Conservation (phyloP, 2,113 vertebrate genomes). For the Heterotis niloticus region DNA sequence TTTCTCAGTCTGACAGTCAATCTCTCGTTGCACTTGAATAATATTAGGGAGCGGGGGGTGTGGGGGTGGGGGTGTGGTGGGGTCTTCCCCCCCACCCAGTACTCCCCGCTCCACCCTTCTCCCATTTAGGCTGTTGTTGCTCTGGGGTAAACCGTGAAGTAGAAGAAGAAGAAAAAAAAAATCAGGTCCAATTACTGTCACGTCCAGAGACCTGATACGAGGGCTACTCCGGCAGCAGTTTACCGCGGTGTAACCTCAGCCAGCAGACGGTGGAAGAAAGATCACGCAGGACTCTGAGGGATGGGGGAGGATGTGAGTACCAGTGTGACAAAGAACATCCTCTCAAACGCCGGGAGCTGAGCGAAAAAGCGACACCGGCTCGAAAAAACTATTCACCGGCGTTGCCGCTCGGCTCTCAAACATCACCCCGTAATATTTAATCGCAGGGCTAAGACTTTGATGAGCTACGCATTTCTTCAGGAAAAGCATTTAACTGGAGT, state of each 20-base stretch:
- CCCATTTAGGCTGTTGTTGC: constrained; percentile 52
- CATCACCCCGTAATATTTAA: constrained; percentile 13
- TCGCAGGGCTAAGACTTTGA: constrained; percentile 1
- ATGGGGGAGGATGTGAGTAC: neutral
- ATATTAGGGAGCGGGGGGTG: constrained; percentile 38
- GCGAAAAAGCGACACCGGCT: neutral
- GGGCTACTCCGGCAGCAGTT: constrained; percentile 31
- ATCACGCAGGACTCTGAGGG: neutral
- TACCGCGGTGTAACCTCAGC: constrained; percentile 18
- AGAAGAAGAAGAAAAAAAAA: constrained; percentile 22
- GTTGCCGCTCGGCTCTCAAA: constrained; percentile 1
- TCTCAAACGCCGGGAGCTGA: neutral
- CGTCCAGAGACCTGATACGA: constrained; percentile 49
- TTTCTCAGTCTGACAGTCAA: constrained; percentile 58
- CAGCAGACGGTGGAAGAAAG: constrained; percentile 5
- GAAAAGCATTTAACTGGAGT: constrained; percentile 29
- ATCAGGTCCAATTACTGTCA: constrained; percentile 55
- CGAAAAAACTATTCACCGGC: neutral
- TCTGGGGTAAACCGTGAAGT: constrained; percentile 42
- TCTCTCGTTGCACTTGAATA: constrained; percentile 46
- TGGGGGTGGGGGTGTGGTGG: neutral
- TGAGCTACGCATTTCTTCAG: constrained; percentile 19
- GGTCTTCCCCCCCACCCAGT: constrained; percentile 14
- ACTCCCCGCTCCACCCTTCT: constrained; percentile 35
- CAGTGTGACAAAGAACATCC: neutral